Conservation (phyloP, 2,113 vertebrate genomes). For the Silurus asotus region DNA sequence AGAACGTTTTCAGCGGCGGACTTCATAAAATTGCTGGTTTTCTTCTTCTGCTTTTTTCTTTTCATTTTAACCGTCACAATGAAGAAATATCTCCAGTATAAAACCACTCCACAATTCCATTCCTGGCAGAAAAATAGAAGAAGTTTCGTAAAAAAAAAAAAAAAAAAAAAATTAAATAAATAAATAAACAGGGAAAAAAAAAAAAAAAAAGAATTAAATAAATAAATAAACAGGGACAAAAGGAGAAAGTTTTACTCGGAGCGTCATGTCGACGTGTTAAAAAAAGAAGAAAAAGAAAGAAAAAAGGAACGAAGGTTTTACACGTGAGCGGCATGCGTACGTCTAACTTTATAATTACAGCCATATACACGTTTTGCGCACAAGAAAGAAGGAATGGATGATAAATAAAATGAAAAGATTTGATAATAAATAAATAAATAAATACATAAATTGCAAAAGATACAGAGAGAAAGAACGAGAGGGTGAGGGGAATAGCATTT, state of each 20-base stretch:
- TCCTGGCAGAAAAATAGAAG: constrained; percentile 61
- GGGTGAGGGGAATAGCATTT: neutral
- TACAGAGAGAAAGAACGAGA: neutral
- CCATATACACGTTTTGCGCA: too few relatives aligned
- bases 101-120: constrained; percentile 55
- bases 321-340: too few relatives aligned
- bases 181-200: neutral
- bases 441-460: neutral
- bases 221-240: neutral
- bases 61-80: constrained; percentile 74
- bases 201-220: neutral
- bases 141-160: constrained; percentile 61
- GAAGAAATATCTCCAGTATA: constrained; percentile 71
- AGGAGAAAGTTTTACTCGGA: constrained; percentile 59
- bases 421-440: neutral
- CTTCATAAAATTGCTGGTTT: constrained; percentile 74
- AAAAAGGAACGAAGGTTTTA: neutral
- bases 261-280: constrained; percentile 21
- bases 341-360: too few relatives aligned
- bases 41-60: neutral
- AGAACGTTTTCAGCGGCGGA: constrained; percentile 73
- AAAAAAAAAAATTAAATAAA: neutral
- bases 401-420: neutral
- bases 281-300: neutral
- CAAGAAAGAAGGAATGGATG: neutral